phyloP scores from a whole-genome alignment of 2,113 vertebrate genomes.

The Pampusana beccarii region DNA sequence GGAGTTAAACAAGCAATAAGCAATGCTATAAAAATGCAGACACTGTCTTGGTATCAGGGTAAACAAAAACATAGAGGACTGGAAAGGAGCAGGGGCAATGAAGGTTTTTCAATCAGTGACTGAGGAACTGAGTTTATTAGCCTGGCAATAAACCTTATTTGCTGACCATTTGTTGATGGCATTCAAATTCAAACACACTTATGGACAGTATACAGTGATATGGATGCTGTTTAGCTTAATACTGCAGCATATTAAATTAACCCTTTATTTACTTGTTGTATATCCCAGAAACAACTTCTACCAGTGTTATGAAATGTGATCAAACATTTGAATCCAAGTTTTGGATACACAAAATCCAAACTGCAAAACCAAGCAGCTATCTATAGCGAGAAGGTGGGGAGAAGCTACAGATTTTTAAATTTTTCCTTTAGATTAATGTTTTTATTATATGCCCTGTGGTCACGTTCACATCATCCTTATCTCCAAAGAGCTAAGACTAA shows the following conservation, averaged over 20 bases:
- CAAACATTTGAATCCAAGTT: rapidly evolving
- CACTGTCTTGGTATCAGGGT: background rate
- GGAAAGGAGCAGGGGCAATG: background rate
- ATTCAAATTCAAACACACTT: background rate
- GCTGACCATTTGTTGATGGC: background rate
- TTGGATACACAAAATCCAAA: background rate
- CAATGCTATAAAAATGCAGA: background rate
- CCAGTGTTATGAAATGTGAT: background rate
- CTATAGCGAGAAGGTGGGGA: background rate
- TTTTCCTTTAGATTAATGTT: background rate
- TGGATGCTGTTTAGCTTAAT: background rate
- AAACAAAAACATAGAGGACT: background rate
- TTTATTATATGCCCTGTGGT: background rate
- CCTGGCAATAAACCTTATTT: background rate
- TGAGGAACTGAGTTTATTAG: background rate
- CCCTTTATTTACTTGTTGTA: background rate
- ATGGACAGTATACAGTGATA: background rate
- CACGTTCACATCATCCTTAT: background rate
- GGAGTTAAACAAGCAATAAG: background rate
- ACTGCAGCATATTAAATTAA: background rate
- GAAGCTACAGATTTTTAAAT: background rate
- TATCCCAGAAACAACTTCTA: background rate
- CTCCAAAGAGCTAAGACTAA: background rate
- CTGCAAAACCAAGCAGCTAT: background rate
- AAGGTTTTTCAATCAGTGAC: background rate